These are phyloP conservation scores for Helarctos malayanus DNA, from an alignment of 2,797 vertebrate species.

Conservation along the genomic window DNA sequence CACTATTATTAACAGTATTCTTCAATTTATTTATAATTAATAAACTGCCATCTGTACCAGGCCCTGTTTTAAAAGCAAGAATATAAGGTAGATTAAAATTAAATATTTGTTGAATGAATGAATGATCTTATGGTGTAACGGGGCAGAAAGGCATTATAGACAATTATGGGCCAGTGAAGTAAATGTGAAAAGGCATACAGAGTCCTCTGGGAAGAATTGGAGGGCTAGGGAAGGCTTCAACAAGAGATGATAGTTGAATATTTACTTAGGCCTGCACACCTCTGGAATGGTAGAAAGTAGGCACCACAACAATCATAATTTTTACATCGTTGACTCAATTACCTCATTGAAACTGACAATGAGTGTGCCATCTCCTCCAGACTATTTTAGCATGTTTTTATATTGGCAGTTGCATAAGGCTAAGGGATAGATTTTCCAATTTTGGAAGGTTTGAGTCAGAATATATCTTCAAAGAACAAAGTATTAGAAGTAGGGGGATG, in stretches of 20 bases:
- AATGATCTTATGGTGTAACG: not conserved
- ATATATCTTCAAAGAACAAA: conserved; percentile 30
- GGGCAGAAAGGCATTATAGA: not conserved
- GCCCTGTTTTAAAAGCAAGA: not conserved
- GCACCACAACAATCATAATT: not conserved
- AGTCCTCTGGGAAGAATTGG: not conserved
- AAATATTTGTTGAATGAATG: conserved; percentile 14
- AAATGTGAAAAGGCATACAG: not conserved
- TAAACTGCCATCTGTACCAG: not conserved
- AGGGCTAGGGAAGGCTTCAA: not conserved
- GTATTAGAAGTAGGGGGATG: not conserved
- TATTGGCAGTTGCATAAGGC: not conserved
- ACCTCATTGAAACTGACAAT: not conserved
- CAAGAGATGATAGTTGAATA: not conserved
- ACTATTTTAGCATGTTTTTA: not conserved
- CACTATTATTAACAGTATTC: not conserved
- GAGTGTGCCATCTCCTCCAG: not conserved
- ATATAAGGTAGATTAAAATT: not conserved
- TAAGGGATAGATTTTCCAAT: not conserved
- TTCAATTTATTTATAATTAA: not conserved
- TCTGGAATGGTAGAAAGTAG: not conserved
- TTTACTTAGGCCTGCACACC: not conserved
- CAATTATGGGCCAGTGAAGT: not conserved
- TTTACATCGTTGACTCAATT: not conserved
- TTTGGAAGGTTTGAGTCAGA: not conserved